Evolutionary conservation across 2,113 vertebrate species (phyloP).

Genomic region (Apaloderma vittatum): DNA sequence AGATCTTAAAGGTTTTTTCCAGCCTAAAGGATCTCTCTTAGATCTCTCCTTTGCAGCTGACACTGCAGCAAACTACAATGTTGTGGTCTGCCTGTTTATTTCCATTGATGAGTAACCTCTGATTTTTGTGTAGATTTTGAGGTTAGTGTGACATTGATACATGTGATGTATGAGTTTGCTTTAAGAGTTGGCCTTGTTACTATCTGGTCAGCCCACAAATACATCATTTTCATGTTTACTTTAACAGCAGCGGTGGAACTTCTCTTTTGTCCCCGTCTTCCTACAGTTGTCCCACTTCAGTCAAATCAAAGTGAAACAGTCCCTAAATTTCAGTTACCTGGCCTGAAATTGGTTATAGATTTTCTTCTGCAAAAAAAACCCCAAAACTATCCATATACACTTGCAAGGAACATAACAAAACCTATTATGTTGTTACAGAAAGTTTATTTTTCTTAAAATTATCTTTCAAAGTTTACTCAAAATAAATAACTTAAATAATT

Average conservation of each 20-base stretch:
- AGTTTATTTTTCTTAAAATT: neutral
- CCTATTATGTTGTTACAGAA: fast-evolving
- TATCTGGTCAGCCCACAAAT: neutral
- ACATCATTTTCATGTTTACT: fast-evolving
- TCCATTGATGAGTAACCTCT: neutral
- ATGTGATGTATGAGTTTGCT: neutral
- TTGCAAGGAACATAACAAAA: neutral
- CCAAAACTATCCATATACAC: too few species aligned
- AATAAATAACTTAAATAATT: neutral
- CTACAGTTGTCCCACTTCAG: too few species aligned
- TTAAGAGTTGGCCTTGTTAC: neutral
- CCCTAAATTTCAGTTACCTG: neutral
- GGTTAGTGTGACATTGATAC: neutral
- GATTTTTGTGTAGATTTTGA: neutral
- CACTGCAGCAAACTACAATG: neutral
- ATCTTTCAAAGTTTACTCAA: neutral
- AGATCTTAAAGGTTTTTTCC: neutral
- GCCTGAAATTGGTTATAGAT: neutral
- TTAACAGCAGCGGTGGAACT: neutral
- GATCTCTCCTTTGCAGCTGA: neutral
- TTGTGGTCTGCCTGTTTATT: neutral
- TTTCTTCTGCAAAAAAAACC: neutral
- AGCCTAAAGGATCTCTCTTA: neutral
- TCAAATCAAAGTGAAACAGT: neutral
- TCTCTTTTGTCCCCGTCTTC: too few species aligned